Evolutionary conservation across 1,140 invertebrate species (phyloP), one percentile per base, ranked within the genome.

Genomic region (Potamilus streckersoni): DNA sequence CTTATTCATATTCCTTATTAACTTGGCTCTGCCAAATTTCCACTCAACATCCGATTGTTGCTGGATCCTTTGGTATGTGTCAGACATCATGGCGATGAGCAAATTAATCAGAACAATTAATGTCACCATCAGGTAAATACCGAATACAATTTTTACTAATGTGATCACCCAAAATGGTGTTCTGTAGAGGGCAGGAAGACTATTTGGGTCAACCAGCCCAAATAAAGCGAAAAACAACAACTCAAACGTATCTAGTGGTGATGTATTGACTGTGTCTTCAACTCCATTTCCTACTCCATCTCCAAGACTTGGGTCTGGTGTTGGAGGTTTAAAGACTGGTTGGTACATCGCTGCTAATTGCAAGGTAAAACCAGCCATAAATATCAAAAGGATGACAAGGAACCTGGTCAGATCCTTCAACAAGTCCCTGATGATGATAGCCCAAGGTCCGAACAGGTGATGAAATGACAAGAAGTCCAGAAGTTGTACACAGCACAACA

Each of bases 41-140:
- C 98, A 99, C 91, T 99, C 98, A 83, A 98, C 98, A 90, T 99
- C 98, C n/a, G 98, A 99, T 93, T 99, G 97, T 63, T 97, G 96
- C 92, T 98, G 90, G 88, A 99, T 99, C 82, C 97, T 93, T 91
- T 99, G 97, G 90, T 99, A 99, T 82, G 98, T 99, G 92, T 99
- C 97, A 87, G 96, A 97, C 97, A 99, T 99, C 98, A 99, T 99
- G 92, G 98, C 98, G 93, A 99, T 99, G 84, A 99, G 94, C 87
- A 99, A 93, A 92, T 98, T 99, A 91, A 99, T 97, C 83, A 99
- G 93, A 84, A 99, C 98, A 90, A 99, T 95, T 83, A 99, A 94
- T 79, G 96, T 97, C 87, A 99, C 96, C 93, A 98, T 94, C 93
- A 98, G 95, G 93, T 98, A 99, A 86, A 96, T 94, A 81, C 96